Base-by-base conservation (phyloP, 2,888 invertebrate genomes). In the Leucania comma region DNA sequence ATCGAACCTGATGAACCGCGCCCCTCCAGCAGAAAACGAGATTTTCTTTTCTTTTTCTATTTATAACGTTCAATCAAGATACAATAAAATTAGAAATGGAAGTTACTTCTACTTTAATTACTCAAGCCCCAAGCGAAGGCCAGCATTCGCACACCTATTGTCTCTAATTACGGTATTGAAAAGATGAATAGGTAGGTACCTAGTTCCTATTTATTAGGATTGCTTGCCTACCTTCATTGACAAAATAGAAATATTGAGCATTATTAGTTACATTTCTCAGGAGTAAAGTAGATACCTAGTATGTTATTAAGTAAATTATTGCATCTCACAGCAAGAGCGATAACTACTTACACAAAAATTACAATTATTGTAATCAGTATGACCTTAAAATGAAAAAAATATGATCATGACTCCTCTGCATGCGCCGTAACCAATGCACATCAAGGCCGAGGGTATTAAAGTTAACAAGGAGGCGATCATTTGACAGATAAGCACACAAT, bases 401-500 rank as follows among this genome's bases (percentile, higher is more conserved):
- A 54, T 54, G 59, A 54, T 14, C 68, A 22, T 54, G 53, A 38
- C 38, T 46, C 12, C 12, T 46, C 3, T 50, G 50, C 50, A 24
- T 14, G 38, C 51, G 14, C 42, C 46, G 20, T 14, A 50, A 14
- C 24, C 6, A 50, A 35, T 50, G 26, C 54, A 35, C n/a, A 26
- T 35, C 46, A 68, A 54, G 60, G 42, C 48, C 58, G 38, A 53
- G 73, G 42, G 42, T 60, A 68, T n/a, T 20, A 10, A 42, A 60
- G 58, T 63, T 53, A 54, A 67, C 42, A 60, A 73, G 60, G 5
- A 51, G 57, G 17, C 48, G 78, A 78, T 68, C 79, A 46, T 60
- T 76, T 62, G 3, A 69, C 57, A 56, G 74, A 77, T 77, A 74
- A 61, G 51, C 60, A 26, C 60, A 69, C 57, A 71, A 58, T 29